Conservation (phyloP, 2,797 vertebrate species). For the Sus cebifrons region DNA sequence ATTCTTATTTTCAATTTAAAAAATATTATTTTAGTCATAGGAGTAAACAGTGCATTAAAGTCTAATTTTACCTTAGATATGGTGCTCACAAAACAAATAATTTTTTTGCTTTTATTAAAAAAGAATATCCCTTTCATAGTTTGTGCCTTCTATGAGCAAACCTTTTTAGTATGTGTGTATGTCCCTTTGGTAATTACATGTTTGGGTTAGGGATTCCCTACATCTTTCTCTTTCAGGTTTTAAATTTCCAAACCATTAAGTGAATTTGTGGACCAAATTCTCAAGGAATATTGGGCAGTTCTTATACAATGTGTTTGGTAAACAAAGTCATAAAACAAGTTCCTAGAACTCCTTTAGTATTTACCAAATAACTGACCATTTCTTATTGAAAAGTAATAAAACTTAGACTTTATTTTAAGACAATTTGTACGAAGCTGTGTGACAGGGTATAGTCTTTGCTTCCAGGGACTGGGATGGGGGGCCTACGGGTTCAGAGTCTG, state of each 20-base stretch:
- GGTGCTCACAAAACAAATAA: constrained; percentile 82
- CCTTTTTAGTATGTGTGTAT: constrained; percentile 72
- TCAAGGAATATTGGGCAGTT: constrained; percentile 68
- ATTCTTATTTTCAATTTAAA: constrained; percentile 79
- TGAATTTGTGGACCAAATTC: constrained; percentile 89
- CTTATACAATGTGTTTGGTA: constrained; percentile 77
- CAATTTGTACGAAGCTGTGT: constrained; percentile 56
- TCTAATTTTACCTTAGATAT: constrained; percentile 81
- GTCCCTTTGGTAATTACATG: constrained; percentile 10
- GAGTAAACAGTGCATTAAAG: constrained; percentile 75
- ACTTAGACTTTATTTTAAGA: constrained; percentile 59
- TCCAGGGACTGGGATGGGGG: constrained; percentile 16
- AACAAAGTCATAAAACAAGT: constrained; percentile 74
- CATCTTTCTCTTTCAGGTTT: constrained; percentile 69
- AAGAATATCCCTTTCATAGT: constrained; percentile 76
- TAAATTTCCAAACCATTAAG: constrained; percentile 72
- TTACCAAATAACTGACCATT: constrained; percentile 79
- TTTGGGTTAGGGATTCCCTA: constrained; percentile 67
- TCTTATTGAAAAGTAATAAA: constrained; percentile 74
- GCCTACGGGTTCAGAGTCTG: constrained; percentile 58
- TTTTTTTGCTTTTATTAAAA: constrained; percentile 73
- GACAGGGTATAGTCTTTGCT: constrained; percentile 55
- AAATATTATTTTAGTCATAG: constrained; percentile 21
- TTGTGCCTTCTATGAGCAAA: constrained; percentile 79
- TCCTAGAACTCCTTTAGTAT: constrained; percentile 76